These are phyloP conservation scores for Solea senegalensis DNA, from an alignment of 2,113 vertebrate genomes.

Conservation along the genomic window DNA sequence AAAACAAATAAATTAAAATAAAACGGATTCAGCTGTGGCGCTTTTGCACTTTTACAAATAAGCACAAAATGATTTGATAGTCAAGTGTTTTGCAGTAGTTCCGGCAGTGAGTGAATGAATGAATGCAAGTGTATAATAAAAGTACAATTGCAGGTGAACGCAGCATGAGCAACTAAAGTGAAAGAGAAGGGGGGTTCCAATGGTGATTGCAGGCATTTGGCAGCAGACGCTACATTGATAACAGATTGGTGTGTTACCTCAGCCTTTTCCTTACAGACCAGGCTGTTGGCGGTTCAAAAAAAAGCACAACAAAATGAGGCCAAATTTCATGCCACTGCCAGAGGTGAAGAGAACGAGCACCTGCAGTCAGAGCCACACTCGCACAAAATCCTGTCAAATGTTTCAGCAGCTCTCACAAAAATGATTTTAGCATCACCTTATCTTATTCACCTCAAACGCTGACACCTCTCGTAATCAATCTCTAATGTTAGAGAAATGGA, in stretches of 20 bases:
- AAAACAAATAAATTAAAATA: too few relatives aligned
- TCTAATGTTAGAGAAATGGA: slow-evolving; percentile 63
- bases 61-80: too few relatives aligned
- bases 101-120: too few relatives aligned
- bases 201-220: slow-evolving; percentile 8
- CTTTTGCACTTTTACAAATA: too few relatives aligned
- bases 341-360: slow-evolving; percentile 31
- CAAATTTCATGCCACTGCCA: slow-evolving; percentile 28
- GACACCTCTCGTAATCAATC: slow-evolving; percentile 62
- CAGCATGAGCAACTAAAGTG: slow-evolving; percentile 16
- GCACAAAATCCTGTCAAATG: slow-evolving; percentile 46
- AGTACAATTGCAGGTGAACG: too few relatives aligned
- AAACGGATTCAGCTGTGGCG: too few relatives aligned
- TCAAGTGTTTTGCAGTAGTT: too few relatives aligned
- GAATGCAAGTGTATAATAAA: too few relatives aligned
- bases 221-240: slow-evolving; percentile 26
- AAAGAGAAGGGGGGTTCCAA: slow-evolving; percentile 1
- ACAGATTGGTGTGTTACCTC: slow-evolving; percentile 6
- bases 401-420: slow-evolving; percentile 51
- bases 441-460: slow-evolving; percentile 58
- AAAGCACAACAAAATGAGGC: slow-evolving; percentile 35
- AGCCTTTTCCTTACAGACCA: slow-evolving; percentile 10
- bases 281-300: not conserved
- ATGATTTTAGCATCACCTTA: slow-evolving; percentile 45
- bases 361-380: slow-evolving; percentile 39